A percentile compares a stretch with the other conserved stretches of the same genome.
Conservation (phyloP, 1,140 invertebrate species). For the Drosophila kanapiae region DNA sequence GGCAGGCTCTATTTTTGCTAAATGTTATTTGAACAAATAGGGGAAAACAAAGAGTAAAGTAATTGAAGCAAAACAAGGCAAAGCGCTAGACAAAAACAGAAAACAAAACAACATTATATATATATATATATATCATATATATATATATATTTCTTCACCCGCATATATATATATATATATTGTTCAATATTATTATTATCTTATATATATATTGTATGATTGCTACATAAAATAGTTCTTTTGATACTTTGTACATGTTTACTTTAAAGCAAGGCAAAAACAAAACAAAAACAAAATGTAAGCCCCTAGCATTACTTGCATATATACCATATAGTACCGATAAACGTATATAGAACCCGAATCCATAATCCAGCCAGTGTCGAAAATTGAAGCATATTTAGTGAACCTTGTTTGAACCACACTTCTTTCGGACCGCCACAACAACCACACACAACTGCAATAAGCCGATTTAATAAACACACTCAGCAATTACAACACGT, state of each 20-base stretch:
- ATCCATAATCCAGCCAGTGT: slow-evolving; percentile 20
- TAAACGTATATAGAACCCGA: slow-evolving; percentile 52
- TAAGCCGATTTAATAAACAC: slow-evolving; percentile 19
- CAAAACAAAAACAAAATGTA: slow-evolving; percentile 29
- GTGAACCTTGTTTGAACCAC: slow-evolving; percentile 50
- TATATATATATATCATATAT: slow-evolving; percentile 47
- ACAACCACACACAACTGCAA: slow-evolving; percentile 39
- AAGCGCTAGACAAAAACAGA: slow-evolving; percentile 67
- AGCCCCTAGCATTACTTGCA: slow-evolving; percentile 67
- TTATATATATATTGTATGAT: slow-evolving; percentile 79
- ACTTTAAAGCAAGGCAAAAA: slow-evolving; percentile 64
- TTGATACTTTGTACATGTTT: slow-evolving; percentile 83
- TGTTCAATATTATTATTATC: slow-evolving; percentile 81
- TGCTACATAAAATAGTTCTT: slow-evolving; percentile 80
- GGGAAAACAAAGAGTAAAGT: slow-evolving; percentile 65
- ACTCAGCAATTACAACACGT: slow-evolving; percentile 48
- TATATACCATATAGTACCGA: slow-evolving; percentile 61
- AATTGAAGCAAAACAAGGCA: slow-evolving; percentile 74
- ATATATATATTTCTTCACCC: slow-evolving; percentile 58
- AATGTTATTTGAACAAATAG: slow-evolving; percentile 84
- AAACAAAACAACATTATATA: slow-evolving; percentile 52
- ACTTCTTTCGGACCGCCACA: slow-evolving; percentile 34
- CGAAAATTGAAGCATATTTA: slow-evolving; percentile 55
- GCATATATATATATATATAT: slow-evolving; percentile 52
- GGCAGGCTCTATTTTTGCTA: slow-evolving; percentile 83